Evolutionary conservation across 2,113 vertebrate species (phyloP), one percentile per base, ranked within the genome.

Genomic region (Eira barbara): DNA sequence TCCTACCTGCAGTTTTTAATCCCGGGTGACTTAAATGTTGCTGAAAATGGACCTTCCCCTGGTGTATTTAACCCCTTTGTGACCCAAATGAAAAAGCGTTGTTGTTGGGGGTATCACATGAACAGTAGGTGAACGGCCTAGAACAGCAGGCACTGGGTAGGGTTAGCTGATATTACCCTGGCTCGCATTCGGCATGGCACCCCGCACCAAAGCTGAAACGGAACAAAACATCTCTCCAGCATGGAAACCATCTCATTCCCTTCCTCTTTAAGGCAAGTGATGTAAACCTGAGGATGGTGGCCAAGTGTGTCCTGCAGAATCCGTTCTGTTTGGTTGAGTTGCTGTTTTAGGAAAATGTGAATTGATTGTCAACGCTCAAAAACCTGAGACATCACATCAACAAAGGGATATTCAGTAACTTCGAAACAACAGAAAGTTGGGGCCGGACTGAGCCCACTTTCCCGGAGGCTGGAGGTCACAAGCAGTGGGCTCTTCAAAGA

Each of bases 111-210:
- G 45, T 4, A 14, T 29, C 1, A 18, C 29, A 61, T 20, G 52
- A 3, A 36, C 29, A 4, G 15, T n/a, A 6, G 14, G 34, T 1
- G 4, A 42, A 25, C 85, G 5, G 52, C 61, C 69, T 13, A 13
- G 31, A 25, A 36, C 8, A 21, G 74, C 0, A 39, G 65, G 83
- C 15, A 1, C 47, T 25, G 8, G 7, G 2, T n/a, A 2, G 31
- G 11, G 25, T 6, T 8, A 23, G 76, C n/a, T 42, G 2, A 7
- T 17, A 7, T 36, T 21, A 31, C 0, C 7, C 3, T 34, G 34
- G 7, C 57, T 45, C 2, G 31, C 20, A 1, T 13, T 27, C 10
- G 3, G 36, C 67, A 4, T 0, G 39, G 39, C 20, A 9, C 23
- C 31, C 20, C 6, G 29, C 39, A 42, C 89, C 89, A 74, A 42